A percentile compares a stretch with the other conserved stretches of the same genome.
phyloP scores from a whole-genome alignment of 2,113 vertebrate genomes.

The Dipodomys merriami region DNA sequence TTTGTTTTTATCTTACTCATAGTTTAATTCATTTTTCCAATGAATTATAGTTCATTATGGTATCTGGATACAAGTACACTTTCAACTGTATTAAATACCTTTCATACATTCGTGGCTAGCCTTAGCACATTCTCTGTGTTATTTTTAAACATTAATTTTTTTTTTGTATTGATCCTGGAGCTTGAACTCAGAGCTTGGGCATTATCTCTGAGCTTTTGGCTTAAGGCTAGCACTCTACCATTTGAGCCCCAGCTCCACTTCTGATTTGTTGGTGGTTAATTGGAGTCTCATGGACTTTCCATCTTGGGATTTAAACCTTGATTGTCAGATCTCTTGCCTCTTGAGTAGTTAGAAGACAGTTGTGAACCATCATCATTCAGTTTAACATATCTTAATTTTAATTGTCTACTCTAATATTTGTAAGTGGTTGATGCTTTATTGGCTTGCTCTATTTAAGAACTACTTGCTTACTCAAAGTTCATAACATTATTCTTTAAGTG shows the following conservation, averaged over 20 bases:
- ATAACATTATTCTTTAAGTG: slow-evolving; percentile 24
- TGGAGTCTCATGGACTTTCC: too few species aligned
- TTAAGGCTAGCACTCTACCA: too few species aligned
- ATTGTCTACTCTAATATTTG: background rate
- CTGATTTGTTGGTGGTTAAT: too few species aligned
- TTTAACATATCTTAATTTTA: background rate
- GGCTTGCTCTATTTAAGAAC: background rate
- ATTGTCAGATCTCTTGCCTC: too few species aligned
- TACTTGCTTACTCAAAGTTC: background rate
- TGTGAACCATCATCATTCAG: too few species aligned
- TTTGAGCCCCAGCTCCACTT: too few species aligned
- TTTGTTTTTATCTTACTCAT: background rate
- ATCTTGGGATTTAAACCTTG: too few species aligned
- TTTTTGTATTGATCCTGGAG: too few species aligned
- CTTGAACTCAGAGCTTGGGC: too few species aligned
- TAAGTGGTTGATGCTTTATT: background rate
- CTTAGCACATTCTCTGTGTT: background rate
- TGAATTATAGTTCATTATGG: background rate
- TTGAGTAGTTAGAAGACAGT: too few species aligned
- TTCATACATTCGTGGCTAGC: background rate
- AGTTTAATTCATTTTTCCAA: background rate
- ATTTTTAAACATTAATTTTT: background rate
- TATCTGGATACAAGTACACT: background rate
- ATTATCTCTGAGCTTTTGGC: too few species aligned
- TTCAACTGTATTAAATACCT: background rate